Percentiles rank a stretch among this genome's conserved stretches.
Evolutionary conservation across 2,888 invertebrate species (phyloP).

Genomic region (Omphaloscelis lunosa): DNA sequence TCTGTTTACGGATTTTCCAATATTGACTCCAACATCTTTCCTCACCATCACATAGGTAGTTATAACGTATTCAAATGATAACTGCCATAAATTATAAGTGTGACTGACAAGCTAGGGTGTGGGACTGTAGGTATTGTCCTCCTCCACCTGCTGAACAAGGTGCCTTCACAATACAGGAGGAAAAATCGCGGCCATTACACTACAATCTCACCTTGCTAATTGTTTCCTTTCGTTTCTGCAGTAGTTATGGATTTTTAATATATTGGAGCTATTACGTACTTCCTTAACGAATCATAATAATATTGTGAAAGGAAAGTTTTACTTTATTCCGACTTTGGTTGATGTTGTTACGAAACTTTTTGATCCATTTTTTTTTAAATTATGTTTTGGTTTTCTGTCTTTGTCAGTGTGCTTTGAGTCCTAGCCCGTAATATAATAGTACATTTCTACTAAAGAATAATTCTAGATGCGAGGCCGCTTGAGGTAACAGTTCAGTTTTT

Average conservation of each 20-base stretch:
- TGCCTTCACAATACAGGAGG: slow-evolving; percentile 67
- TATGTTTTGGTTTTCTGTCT: no score
- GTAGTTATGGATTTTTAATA: slow-evolving; percentile 56
- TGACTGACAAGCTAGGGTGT: no score
- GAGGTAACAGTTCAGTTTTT: background rate
- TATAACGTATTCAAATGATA: slow-evolving; percentile 29
- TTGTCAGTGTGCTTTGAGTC: no score
- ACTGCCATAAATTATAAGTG: background rate
- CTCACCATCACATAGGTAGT: background rate
- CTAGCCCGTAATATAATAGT: no score
- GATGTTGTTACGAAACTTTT: background rate
- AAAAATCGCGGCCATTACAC: slow-evolving; percentile 77
- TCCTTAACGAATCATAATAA: slow-evolving; percentile 30
- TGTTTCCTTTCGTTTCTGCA: slow-evolving; percentile 78
- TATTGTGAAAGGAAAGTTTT: slow-evolving; percentile 35
- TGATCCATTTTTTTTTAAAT: no score
- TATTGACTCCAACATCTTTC: background rate
- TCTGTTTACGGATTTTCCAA: background rate
- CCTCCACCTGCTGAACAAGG: slow-evolving; percentile 80
- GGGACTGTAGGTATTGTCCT: slow-evolving; percentile 64
- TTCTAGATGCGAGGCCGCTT: background rate
- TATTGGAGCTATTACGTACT: slow-evolving; percentile 44
- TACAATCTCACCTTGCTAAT: slow-evolving; percentile 86
- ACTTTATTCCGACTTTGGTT: background rate
- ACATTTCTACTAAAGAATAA: no score